A percentile compares a stretch with the other conserved stretches of the same genome.
Conservation (phyloP, 2,113 vertebrate genomes). For the Labrus mixtus region DNA sequence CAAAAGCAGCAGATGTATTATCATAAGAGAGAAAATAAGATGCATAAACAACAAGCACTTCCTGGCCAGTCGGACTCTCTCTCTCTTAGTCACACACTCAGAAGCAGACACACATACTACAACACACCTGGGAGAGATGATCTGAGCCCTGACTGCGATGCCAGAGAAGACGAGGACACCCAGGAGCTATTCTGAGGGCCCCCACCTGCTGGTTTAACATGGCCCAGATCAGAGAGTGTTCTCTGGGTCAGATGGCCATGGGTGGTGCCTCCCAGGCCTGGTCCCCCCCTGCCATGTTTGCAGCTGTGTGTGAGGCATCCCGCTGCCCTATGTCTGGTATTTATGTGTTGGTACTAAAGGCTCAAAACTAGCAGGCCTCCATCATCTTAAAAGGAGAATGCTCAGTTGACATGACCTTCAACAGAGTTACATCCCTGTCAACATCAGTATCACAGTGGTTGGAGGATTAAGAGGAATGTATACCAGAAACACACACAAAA, state of each 20-base stretch:
- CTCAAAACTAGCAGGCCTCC: neutral
- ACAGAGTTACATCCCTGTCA: conserved; percentile 5
- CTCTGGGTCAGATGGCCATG: conserved; percentile 52
- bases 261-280: conserved; percentile 22
- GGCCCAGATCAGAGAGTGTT: conserved; percentile 54
- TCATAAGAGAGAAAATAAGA: conserved; percentile 48
- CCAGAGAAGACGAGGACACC: conserved; percentile 20
- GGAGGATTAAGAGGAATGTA: conserved; percentile 15
- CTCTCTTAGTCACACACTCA: neutral
- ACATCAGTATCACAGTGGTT: conserved; percentile 20
- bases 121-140: conserved; percentile 36
- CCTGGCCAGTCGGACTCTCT: neutral
- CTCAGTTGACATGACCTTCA: neutral
- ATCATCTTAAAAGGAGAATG: conserved; percentile 5
- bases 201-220: conserved; percentile 65
- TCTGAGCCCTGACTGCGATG: conserved; percentile 28
- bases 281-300: conserved; percentile 33
- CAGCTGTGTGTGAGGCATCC: conserved; percentile 41
- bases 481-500: conserved; percentile 16
- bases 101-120: neutral
- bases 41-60: conserved; percentile 48
- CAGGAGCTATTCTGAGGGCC: conserved; percentile 31
- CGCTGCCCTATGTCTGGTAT: conserved; percentile 10
- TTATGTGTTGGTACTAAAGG: neutral
- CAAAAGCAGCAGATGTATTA: conserved; percentile 55